Evolutionary conservation across 1,140 invertebrate species (phyloP).

Genomic region (Arion vulgaris): DNA sequence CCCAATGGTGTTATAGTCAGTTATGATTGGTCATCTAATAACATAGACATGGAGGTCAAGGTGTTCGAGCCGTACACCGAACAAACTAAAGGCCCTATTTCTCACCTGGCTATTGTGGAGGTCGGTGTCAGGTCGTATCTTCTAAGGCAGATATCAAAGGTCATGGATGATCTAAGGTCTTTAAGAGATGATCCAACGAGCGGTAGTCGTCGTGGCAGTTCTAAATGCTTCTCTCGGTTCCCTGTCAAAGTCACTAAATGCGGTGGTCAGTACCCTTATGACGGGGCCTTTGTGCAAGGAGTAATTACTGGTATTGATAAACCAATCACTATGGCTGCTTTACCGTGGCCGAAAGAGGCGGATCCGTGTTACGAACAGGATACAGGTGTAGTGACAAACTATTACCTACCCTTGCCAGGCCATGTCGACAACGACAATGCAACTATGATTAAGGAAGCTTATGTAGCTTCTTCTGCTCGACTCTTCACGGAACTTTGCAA

Average conservation of each 20-base stretch:
- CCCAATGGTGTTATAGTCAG: constrained; percentile 41
- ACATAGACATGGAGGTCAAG: constrained; percentile 42
- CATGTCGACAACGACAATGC: constrained; percentile 35
- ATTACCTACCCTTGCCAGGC: constrained; percentile 45
- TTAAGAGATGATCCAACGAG: neutral
- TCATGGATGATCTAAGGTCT: neutral
- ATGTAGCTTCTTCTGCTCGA: constrained; percentile 23
- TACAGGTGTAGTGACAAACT: constrained; percentile 31
- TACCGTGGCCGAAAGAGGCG: constrained; percentile 43
- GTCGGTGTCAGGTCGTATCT: constrained; percentile 33
- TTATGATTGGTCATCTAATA: constrained; percentile 44
- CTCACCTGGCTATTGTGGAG: constrained; percentile 41
- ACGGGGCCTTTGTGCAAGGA: constrained; percentile 45
- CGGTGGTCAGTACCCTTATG: constrained; percentile 45
- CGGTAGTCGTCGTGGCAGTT: neutral
- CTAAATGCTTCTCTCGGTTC: constrained; percentile 36
- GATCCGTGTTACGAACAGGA: constrained; percentile 40
- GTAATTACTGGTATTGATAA: constrained; percentile 37
- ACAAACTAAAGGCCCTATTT: constrained; percentile 29
- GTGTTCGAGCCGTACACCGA: constrained; percentile 38
- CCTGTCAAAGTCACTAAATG: constrained; percentile 45
- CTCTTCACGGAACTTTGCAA: constrained; percentile 30
- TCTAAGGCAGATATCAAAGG: constrained; percentile 31
- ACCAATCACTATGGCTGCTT: constrained; percentile 41
- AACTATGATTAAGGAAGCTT: constrained; percentile 36